phyloP scores from a whole-genome alignment of 2,797 vertebrate species.

The Syngnathus acus region DNA sequence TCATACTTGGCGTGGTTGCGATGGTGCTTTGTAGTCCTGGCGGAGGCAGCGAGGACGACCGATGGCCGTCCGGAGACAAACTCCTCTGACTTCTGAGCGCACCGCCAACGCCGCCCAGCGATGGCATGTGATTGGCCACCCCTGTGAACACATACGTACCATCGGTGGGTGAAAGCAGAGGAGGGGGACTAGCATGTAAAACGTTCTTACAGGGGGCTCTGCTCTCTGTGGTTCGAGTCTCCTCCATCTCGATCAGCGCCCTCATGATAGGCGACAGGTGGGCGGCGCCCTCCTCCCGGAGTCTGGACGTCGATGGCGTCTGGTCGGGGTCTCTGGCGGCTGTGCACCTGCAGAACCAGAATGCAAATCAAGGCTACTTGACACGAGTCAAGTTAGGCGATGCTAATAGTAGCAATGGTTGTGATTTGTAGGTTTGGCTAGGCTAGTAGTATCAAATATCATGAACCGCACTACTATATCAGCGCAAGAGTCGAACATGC shows the following conservation, averaged over 20 bases:
- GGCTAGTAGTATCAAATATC: too few species aligned
- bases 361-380: constrained; percentile 3
- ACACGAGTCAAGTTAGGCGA: too few species aligned
- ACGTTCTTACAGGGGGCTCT: constrained; percentile 71
- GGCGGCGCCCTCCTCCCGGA: constrained; percentile 38
- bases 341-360: constrained; percentile 44
- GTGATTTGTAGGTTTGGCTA: too few species aligned
- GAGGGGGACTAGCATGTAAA: constrained; percentile 8
- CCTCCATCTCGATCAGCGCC: constrained; percentile 85
- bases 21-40: constrained; percentile 65
- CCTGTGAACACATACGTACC: constrained; percentile 50
- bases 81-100: constrained; percentile 70
- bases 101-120: constrained; percentile 68
- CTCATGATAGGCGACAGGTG: constrained; percentile 79
- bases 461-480: too few species aligned
- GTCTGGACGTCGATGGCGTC: constrained; percentile 37
- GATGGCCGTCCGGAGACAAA: constrained; percentile 75
- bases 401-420: too few species aligned
- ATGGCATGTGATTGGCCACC: constrained; percentile 61
- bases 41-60: constrained; percentile 89
- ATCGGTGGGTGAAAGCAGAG: neutral
- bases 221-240: constrained; percentile 78
- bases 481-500: constrained; percentile 33
- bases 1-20: constrained; percentile 76
- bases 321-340: constrained; percentile 79